Evolutionary conservation across 2,888 invertebrate genomes (phyloP).

Genomic region (Meteorus colon): DNA sequence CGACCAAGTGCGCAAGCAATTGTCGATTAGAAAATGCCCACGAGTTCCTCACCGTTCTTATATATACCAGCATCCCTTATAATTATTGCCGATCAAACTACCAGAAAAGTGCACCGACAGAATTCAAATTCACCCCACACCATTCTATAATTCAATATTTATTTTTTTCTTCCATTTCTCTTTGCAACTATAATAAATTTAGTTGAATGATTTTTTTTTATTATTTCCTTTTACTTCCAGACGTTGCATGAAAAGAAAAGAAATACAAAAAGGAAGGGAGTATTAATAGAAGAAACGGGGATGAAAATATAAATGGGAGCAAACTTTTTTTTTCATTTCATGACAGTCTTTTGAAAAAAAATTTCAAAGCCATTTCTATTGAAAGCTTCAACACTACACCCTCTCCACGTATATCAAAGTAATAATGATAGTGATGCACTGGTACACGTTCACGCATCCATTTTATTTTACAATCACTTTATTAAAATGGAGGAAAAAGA

Average conservation of each 20-base stretch:
- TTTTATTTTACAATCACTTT: neutral
- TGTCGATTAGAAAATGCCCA: slow-evolving; percentile 41
- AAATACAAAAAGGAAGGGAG: neutral
- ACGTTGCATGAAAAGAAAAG: neutral
- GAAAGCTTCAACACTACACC: slow-evolving; percentile 5
- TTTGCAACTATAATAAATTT: neutral
- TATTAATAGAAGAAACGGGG: neutral
- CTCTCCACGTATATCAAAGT: neutral
- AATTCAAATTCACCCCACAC: neutral
- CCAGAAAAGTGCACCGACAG: slow-evolving; percentile 40
- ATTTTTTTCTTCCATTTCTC: neutral
- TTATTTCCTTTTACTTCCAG: neutral
- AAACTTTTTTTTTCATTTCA: slow-evolving; percentile 5
- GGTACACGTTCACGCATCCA: neutral
- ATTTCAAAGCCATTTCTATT: slow-evolving; percentile 7
- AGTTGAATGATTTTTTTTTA: slow-evolving; percentile 3
- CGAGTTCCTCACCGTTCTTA: slow-evolving; percentile 45
- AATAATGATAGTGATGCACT: neutral
- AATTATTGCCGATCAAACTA: slow-evolving; percentile 60
- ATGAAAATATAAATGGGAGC: slow-evolving; percentile 4
- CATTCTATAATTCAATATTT: neutral
- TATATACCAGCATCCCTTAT: slow-evolving; percentile 43
- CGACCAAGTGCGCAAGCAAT: slow-evolving; percentile 32
- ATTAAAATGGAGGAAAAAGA: neutral
- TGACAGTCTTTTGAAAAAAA: slow-evolving; percentile 11